Evolutionary conservation across 2,113 vertebrate species (phyloP).

Genomic region (Oryzias celebensis): DNA sequence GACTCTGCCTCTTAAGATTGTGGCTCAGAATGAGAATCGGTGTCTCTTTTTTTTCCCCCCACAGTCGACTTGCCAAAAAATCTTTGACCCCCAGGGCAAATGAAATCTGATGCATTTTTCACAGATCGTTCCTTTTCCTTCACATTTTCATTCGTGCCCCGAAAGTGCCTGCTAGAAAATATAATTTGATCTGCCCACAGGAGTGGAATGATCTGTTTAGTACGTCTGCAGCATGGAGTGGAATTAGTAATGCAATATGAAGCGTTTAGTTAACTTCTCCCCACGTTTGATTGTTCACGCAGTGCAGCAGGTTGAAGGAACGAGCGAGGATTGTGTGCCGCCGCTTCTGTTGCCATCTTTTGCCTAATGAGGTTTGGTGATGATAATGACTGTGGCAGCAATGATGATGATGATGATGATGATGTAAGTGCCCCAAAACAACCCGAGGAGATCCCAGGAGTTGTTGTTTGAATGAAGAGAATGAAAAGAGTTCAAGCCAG

Average conservation of each 20-base stretch:
- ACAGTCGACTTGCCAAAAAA: conserved; percentile 6
- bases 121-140: conserved; percentile 13
- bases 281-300: conserved; percentile 38
- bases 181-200: conserved; percentile 46
- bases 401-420: conserved; percentile 39
- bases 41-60: conserved; percentile 34
- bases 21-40: conserved; percentile 49
- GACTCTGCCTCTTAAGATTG: conserved; percentile 34
- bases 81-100: background rate
- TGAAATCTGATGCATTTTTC: conserved; percentile 35
- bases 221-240: conserved; percentile 44
- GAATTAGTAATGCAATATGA: conserved; percentile 47
- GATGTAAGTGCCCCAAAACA: conserved; percentile 69
- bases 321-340: conserved; percentile 17
- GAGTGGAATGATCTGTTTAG: conserved; percentile 53
- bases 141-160: conserved; percentile 23
- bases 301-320: conserved; percentile 33
- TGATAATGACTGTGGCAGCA: conserved; percentile 50
- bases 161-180: conserved; percentile 23
- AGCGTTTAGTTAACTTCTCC: conserved; percentile 51
- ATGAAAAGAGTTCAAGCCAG: conserved; percentile 14
- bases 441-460: conserved; percentile 64
- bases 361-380: conserved; percentile 59
- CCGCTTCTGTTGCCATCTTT: conserved; percentile 41
- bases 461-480: conserved; percentile 59